A percentile compares a stretch with the other conserved stretches of the same genome.
phyloP scores from a whole-genome alignment of 2,797 vertebrate species.

The Dryobates pubescens region DNA sequence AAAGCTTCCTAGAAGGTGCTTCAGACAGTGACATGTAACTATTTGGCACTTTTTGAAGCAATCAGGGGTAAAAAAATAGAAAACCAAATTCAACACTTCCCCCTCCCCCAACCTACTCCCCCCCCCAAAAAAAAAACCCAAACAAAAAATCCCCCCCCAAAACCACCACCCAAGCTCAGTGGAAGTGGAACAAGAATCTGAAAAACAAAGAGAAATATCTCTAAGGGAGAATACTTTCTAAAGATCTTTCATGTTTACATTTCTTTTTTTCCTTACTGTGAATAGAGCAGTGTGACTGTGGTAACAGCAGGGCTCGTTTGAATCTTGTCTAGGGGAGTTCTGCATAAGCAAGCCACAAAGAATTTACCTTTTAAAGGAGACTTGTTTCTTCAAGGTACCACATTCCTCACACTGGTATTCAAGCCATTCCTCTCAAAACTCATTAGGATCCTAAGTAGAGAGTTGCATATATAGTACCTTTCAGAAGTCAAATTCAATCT shows the following conservation, averaged over 20 bases:
- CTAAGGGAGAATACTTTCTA: neutral
- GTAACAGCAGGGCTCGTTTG: slow-evolving; percentile 16
- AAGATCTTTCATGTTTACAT: slow-evolving; percentile 51
- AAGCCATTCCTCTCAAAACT: neutral
- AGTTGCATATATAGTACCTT: neutral
- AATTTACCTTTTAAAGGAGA: slow-evolving; percentile 20
- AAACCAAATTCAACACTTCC: no score
- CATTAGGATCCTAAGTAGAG: neutral
- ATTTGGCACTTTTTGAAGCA: slow-evolving; percentile 57
- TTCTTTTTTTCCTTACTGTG: slow-evolving; percentile 34
- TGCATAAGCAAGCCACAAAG: neutral
- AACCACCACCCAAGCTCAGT: neutral
- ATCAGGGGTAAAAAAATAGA: slow-evolving; percentile 31
- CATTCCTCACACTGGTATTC: neutral
- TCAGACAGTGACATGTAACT: slow-evolving; percentile 12
- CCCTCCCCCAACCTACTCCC: no score
- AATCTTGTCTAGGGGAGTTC: slow-evolving; percentile 19
- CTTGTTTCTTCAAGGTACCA: neutral
- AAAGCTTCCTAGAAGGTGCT: neutral
- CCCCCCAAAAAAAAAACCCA: no score
- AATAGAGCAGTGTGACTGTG: slow-evolving; percentile 10
- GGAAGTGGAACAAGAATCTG: slow-evolving; percentile 20
- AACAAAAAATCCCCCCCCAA: no score
- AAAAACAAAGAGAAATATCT: neutral
- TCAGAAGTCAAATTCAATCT: neutral